These are phyloP conservation scores for Platyscelio sp. DNA, from an alignment of 2,888 invertebrate species.

Conservation along the genomic window DNA sequence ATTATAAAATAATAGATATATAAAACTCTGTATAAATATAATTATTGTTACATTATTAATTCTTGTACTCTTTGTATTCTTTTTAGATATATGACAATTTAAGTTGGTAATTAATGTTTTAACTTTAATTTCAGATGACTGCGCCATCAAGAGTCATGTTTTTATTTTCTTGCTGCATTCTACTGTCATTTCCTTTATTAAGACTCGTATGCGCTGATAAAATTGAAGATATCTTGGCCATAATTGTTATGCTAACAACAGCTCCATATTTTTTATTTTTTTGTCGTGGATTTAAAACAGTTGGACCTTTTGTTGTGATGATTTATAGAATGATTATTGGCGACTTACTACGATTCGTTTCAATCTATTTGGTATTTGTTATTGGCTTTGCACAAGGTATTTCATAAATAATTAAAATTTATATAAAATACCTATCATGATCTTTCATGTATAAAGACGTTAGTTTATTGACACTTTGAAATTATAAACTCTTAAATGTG, in stretches of 20 bases:
- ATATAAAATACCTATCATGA: no score
- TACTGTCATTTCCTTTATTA: constrained; percentile 94
- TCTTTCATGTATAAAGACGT: no score
- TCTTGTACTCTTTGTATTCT: no score
- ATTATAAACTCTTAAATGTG: no score
- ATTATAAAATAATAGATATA: no score
- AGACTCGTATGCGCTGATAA: constrained; percentile 94
- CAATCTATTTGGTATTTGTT: constrained; percentile 98
- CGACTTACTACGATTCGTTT: constrained; percentile 97
- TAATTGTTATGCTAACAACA: constrained; percentile 97
- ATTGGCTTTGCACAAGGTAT: constrained; percentile 99
- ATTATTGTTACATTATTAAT: no score
- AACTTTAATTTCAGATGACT: constrained; percentile 91
- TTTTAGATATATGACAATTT: no score
- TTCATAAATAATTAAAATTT: no score
- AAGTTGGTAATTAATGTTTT: no score
- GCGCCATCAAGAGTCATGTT: constrained; percentile 97
- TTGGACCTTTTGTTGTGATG: constrained; percentile 99
- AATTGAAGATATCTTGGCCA: constrained; percentile 96
- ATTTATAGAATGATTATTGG: constrained; percentile 99
- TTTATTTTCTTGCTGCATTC: constrained; percentile 95
- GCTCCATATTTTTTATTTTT: constrained; percentile 99
- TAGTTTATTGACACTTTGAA: no score
- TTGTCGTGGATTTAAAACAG: constrained; percentile 98
- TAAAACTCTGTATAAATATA: no score